Conservation (phyloP, 2,797 vertebrate genomes). For the Myripristis murdjan region DNA sequence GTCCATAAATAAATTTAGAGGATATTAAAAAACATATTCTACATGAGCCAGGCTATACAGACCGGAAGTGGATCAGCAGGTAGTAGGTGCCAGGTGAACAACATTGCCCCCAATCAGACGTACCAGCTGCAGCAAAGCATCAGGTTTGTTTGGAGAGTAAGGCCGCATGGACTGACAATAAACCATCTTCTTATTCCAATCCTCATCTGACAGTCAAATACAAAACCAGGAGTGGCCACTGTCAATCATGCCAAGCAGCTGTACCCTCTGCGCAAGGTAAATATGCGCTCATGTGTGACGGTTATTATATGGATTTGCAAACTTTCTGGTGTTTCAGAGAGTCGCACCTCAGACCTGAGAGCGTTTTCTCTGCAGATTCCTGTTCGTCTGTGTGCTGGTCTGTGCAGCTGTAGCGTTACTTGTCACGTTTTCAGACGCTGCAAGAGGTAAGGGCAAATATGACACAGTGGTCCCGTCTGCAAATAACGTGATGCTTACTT, state of each 20-base stretch:
- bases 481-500: neutral
- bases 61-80: constrained; percentile 29
- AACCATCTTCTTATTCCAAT: neutral
- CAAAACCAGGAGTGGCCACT: constrained; percentile 13
- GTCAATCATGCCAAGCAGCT: constrained; percentile 47
- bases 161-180: neutral
- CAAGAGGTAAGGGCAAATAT: constrained; percentile 65
- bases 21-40: no score
- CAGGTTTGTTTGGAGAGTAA: constrained; percentile 20
- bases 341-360: neutral
- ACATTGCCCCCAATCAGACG: constrained; percentile 70
- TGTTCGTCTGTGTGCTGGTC: constrained; percentile 40
- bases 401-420: no score
- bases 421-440: constrained; percentile 42
- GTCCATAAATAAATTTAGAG: no score
- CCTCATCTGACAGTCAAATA: neutral
- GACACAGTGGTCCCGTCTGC: neutral
- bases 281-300: neutral
- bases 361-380: constrained; percentile 46
- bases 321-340: neutral
- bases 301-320: neutral
- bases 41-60: no score
- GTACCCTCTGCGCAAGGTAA: constrained; percentile 62
- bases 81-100: constrained; percentile 66
- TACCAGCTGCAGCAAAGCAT: constrained; percentile 41